Evolutionary conservation across 2,797 vertebrate genomes (phyloP).

Genomic region (Phoxinus dragarum): DNA sequence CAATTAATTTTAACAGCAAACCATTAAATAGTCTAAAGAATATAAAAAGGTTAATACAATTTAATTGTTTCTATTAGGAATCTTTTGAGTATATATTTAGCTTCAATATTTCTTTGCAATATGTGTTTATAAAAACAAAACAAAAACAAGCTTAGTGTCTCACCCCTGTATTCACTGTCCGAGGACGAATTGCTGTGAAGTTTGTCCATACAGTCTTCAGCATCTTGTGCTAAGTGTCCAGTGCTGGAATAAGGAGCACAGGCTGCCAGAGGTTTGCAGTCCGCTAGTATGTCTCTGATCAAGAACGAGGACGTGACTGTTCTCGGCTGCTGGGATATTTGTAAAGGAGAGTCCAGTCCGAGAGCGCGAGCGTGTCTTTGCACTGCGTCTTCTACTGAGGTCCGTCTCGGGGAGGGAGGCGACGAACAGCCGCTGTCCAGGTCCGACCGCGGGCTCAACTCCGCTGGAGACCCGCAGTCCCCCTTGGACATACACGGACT

Average conservation of each 20-base stretch:
- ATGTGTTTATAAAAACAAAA: background rate
- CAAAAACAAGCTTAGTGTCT: conserved; percentile 26
- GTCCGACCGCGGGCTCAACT: conserved; percentile 91
- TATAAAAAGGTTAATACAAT: background rate
- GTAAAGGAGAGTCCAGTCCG: conserved; percentile 87
- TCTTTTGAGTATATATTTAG: background rate
- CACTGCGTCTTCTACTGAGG: conserved; percentile 84
- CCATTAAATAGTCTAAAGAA: background rate
- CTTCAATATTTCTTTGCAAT: background rate
- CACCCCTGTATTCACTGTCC: conserved; percentile 97
- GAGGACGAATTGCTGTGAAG: conserved; percentile 90
- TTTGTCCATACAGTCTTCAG: conserved; percentile 94
- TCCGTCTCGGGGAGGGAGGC: conserved; percentile 88
- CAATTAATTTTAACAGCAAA: background rate
- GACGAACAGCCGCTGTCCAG: conserved; percentile 91
- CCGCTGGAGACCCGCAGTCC: conserved; percentile 89
- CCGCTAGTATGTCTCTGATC: conserved; percentile 96
- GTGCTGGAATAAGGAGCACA: conserved; percentile 96
- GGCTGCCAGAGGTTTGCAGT: conserved; percentile 95
- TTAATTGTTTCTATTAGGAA: background rate
- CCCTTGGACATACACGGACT: conserved; percentile 88
- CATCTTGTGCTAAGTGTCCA: conserved; percentile 86
- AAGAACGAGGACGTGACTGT: conserved; percentile 98
- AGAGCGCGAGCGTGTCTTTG: conserved; percentile 80
- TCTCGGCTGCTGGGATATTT: conserved; percentile 87